phyloP scores from a whole-genome alignment of 2,888 invertebrate genomes.

The Siphlonurus alternatus region DNA sequence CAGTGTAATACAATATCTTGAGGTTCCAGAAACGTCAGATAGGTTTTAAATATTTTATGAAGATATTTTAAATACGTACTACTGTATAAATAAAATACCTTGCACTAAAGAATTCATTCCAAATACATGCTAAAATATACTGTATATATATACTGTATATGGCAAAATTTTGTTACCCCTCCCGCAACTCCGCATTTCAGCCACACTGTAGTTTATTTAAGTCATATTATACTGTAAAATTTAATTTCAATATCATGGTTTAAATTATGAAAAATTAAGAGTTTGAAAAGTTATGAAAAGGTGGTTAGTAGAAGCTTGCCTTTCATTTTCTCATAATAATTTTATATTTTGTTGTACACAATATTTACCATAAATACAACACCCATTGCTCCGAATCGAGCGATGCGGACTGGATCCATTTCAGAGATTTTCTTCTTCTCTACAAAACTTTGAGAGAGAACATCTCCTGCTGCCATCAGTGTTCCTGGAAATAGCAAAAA shows the following conservation, averaged over 20 bases:
- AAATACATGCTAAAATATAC: not conserved
- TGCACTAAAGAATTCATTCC: not conserved
- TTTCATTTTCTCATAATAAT: no score
- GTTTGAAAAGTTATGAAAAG: no score
- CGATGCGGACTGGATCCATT: constrained; percentile 19
- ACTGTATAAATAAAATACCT: not conserved
- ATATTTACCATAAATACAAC: constrained; percentile 21
- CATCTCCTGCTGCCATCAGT: constrained; percentile 22
- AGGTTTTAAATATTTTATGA: not conserved
- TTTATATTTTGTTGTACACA: not conserved
- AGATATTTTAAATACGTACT: not conserved
- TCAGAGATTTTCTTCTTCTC: constrained; percentile 19
- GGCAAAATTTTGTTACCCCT: no score
- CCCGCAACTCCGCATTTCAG: no score
- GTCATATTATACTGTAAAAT: no score
- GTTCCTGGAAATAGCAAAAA: constrained; percentile 5
- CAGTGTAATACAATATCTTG: not conserved
- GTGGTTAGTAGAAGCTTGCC: no score
- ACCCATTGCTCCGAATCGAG: constrained; percentile 23
- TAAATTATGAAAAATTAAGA: no score
- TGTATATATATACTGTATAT: no score
- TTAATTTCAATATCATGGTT: no score
- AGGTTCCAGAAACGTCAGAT: no score
- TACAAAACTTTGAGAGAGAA: constrained; percentile 22
- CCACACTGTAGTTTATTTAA: no score